These are phyloP conservation scores for Champsocephalus gunnari DNA, from an alignment of 2,797 vertebrate species.

Conservation along the genomic window DNA sequence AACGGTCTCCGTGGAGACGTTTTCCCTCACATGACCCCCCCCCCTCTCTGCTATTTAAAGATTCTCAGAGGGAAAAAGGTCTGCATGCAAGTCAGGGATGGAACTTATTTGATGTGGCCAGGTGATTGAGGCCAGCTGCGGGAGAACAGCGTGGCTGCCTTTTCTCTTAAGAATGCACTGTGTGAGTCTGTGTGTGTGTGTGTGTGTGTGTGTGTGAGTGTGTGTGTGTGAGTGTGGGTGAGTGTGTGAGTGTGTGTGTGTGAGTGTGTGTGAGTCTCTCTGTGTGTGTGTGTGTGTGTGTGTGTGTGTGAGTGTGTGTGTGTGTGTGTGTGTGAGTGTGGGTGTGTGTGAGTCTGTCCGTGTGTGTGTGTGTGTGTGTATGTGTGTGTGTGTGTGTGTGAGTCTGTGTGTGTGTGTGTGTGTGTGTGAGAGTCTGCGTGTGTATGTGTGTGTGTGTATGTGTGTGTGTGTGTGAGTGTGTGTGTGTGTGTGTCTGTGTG, in stretches of 20 bases:
- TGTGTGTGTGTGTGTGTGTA: slow-evolving; percentile 9
- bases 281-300: slow-evolving; percentile 12
- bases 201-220: background rate
- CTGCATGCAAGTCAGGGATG: slow-evolving; percentile 54
- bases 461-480: background rate
- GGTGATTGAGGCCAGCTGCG: slow-evolving; percentile 75
- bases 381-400: slow-evolving; percentile 17
- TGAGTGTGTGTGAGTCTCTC: slow-evolving; percentile 11
- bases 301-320: background rate
- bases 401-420: background rate
- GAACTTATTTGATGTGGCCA: slow-evolving; percentile 76
- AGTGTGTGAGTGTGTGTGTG: too few species aligned
- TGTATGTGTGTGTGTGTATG: background rate
- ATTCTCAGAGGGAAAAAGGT: slow-evolving; percentile 57
- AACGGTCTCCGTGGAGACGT: slow-evolving; percentile 32
- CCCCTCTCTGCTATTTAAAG: slow-evolving; percentile 70
- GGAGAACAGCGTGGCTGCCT: slow-evolving; percentile 40
- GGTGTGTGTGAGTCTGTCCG: background rate
- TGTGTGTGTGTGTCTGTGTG: slow-evolving; percentile 9
- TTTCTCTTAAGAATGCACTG: slow-evolving; percentile 31
- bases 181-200: background rate
- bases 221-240: slow-evolving; percentile 5
- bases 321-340: background rate
- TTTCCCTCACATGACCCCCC: slow-evolving; percentile 20
- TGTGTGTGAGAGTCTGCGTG: slow-evolving; percentile 12